Percentiles rank a stretch among this genome's conserved stretches.
Evolutionary conservation across 2,888 invertebrate species (phyloP).

Genomic region (Noctua pronuba): DNA sequence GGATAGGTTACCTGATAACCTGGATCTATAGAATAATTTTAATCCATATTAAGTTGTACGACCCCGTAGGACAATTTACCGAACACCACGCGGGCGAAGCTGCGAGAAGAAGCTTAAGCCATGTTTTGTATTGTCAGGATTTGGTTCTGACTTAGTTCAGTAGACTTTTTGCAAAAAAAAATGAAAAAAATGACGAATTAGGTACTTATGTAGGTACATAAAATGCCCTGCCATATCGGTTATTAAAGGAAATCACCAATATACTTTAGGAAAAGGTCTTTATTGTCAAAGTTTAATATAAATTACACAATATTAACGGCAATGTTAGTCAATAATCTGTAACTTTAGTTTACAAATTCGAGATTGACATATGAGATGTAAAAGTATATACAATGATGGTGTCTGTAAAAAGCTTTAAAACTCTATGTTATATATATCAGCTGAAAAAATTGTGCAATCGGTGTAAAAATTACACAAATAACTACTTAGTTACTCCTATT

Average conservation of each 20-base stretch:
- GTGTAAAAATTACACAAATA: slow-evolving; percentile 61
- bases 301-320: slow-evolving; percentile 84
- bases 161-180: no score
- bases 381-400: slow-evolving; percentile 69
- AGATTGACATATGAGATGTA: slow-evolving; percentile 70
- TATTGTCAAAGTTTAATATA: slow-evolving; percentile 85
- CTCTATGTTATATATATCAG: slow-evolving; percentile 42
- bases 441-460: slow-evolving; percentile 52
- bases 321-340: slow-evolving; percentile 70
- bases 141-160: no score
- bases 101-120: no score
- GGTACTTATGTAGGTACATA: no score
- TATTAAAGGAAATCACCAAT: slow-evolving; percentile 22
- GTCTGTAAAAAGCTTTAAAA: slow-evolving; percentile 71
- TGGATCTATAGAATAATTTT: no score
- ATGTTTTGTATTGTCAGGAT: no score
- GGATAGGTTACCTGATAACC: no score
- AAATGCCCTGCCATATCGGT: background rate
- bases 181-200: no score
- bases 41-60: no score
- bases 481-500: slow-evolving; percentile 40
- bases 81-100: no score
- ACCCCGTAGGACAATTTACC: no score
- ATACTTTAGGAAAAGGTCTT: slow-evolving; percentile 83
- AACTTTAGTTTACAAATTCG: slow-evolving; percentile 74